These are phyloP conservation scores for Thymelicus lineola DNA, from an alignment of 2,888 invertebrate genomes.

Conservation along the genomic window DNA sequence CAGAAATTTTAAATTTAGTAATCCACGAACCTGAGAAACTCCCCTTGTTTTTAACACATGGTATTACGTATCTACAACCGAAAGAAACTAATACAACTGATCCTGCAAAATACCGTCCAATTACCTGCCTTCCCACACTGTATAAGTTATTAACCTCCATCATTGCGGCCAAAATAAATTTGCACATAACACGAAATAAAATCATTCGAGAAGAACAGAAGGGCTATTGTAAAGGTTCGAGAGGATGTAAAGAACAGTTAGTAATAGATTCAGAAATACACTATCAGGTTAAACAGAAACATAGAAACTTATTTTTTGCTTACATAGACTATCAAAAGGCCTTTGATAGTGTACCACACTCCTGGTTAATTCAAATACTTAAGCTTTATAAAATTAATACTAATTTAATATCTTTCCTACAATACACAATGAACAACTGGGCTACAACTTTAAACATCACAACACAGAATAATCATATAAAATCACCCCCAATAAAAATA, in stretches of 20 bases:
- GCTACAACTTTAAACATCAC: neutral
- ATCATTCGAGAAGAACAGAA: neutral
- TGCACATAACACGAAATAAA: neutral
- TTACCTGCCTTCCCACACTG: neutral
- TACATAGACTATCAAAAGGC: conserved; percentile 40
- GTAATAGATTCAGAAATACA: conserved; percentile 30
- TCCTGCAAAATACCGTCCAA: neutral
- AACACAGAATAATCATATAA: neutral
- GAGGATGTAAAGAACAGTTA: conserved; percentile 39
- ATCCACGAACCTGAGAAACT: too few species aligned
- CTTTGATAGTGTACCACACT: conserved; percentile 32
- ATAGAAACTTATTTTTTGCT: conserved; percentile 35
- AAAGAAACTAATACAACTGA: neutral
- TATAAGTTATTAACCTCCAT: neutral
- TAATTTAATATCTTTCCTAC: conserved; percentile 4
- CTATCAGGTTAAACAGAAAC: conserved; percentile 27
- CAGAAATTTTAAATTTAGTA: too few species aligned
- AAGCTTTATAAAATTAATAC: conserved; percentile 31
- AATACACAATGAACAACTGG: conserved; percentile 9
- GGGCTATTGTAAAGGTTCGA: neutral
- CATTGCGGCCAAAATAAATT: neutral
- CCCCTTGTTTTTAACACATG: neutral
- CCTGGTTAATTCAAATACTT: conserved; percentile 31
- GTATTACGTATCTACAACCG: neutral
- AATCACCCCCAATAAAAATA: conserved; percentile 7